Percentiles rank a stretch among this genome's conserved stretches.
phyloP scores from a whole-genome alignment of 2,113 vertebrate species.

The Todiramphus chloris region DNA sequence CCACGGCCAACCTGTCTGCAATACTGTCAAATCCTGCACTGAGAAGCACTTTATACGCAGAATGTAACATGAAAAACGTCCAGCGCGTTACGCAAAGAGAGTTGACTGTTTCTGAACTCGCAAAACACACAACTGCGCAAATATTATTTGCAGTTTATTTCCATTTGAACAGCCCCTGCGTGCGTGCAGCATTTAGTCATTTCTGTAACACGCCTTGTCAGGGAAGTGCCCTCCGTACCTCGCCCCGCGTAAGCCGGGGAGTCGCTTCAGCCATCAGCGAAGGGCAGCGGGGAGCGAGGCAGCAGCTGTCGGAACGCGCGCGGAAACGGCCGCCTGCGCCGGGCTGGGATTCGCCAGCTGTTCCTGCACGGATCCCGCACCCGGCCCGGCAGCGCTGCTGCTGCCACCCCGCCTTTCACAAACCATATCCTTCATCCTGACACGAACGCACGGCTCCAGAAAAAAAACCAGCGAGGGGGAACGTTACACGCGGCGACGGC shows the following conservation, averaged over 20 bases:
- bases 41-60: neutral
- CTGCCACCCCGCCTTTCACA: neutral
- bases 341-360: neutral
- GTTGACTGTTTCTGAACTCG: neutral
- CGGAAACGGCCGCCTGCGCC: neutral
- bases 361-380: neutral
- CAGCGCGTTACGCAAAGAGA: neutral
- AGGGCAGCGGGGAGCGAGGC: neutral
- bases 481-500: fast-evolving
- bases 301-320: neutral
- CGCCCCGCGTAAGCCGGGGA: fast-evolving
- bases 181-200: neutral
- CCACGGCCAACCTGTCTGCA: neutral
- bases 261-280: neutral
- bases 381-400: neutral
- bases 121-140: neutral
- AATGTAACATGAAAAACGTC: neutral
- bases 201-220: neutral
- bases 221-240: neutral
- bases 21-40: neutral
- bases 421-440: neutral
- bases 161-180: neutral
- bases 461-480: neutral
- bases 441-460: fast-evolving
- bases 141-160: neutral